Base-by-base conservation (phyloP, 1,140 invertebrate species). In the Pseudomyrmex concolor region DNA sequence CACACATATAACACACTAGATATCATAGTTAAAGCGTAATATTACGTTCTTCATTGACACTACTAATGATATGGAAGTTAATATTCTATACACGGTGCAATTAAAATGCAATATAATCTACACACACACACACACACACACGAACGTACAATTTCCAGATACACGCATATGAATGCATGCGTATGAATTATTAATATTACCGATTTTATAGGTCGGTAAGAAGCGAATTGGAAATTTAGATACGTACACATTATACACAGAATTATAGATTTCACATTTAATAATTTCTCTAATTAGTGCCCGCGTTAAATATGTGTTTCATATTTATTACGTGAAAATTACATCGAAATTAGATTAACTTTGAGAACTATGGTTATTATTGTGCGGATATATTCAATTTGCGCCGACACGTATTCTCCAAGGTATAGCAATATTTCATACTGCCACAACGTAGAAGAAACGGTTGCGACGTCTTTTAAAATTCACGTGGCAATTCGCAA, bases 171-270 rank as follows among this genome's bases (percentile, higher is more conserved):
- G 25, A 25, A 25, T 78, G 19, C 17, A 64, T 19, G 22, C 9
- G 2, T 48, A 17, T 78, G 43, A 70, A 78, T 78, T 68, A 70
- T 70, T 68, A 78, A 70, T 78, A 45, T 57, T n/a, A 15, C 15
- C 43, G 64, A 70, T 70, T 70, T 70, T 59, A 50, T 59, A 51
- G 51, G 67, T 77, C 19, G 63, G 19, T 78, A 70, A 78, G 63
- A 78, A 78, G 64, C 64, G 64, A 78, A 78, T 78, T 78, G 76
- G 64, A 78, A 78, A 78, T 78, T 78, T 78, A 22, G 51, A 54
- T 70, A 78, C 54, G 48, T 70, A 68, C 5, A 34, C 34, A 34
- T 34, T 34, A 78, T 68, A 48, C 25, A 34, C 17, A 70, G 19
- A 57, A 78, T 78, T 68, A 68, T 34, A 34, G 34, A 34, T 68